These are phyloP conservation scores for Saxidomus purpurata DNA, from an alignment of 1,140 invertebrate genomes.

Conservation along the genomic window DNA sequence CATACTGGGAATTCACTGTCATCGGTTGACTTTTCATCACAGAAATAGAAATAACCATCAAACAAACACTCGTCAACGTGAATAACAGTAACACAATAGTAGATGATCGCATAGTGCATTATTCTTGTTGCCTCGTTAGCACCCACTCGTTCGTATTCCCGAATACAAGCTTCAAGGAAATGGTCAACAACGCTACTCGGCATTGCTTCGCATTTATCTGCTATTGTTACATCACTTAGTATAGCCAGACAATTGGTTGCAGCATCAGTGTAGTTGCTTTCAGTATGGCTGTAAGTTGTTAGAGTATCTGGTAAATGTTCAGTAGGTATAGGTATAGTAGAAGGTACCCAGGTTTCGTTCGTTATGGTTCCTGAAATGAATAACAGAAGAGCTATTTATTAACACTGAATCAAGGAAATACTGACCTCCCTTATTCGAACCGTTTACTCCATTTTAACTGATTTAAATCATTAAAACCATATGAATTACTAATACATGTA, in stretches of 20 bases:
- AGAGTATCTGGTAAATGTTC: constrained; percentile 18
- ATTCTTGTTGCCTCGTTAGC: neutral
- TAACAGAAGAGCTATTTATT: too few relatives aligned
- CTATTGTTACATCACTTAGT: constrained; percentile 31
- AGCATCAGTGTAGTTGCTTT: constrained; percentile 17
- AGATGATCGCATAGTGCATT: constrained; percentile 33
- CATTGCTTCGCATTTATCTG: constrained; percentile 31
- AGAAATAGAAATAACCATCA: constrained; percentile 60
- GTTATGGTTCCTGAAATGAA: neutral
- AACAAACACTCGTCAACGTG: constrained; percentile 47
- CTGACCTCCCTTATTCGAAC: too few relatives aligned
- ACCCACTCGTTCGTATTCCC: constrained; percentile 46
- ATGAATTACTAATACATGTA: too few relatives aligned
- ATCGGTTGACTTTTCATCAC: neutral
- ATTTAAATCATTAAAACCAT: too few relatives aligned
- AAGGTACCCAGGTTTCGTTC: constrained; percentile 47
- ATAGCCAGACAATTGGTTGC: constrained; percentile 28
- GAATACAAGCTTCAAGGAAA: constrained; percentile 63
- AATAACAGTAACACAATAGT: constrained; percentile 47
- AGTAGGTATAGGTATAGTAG: constrained; percentile 34
- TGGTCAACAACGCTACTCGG: constrained; percentile 35
- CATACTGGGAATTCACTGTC: constrained; percentile 1
- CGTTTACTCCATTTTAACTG: too few relatives aligned
- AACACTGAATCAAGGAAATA: too few relatives aligned
- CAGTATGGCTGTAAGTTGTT: neutral